A percentile compares a stretch with the other conserved stretches of the same genome.
Conservation (phyloP, 2,797 vertebrate species). For the Halcyon badia region DNA sequence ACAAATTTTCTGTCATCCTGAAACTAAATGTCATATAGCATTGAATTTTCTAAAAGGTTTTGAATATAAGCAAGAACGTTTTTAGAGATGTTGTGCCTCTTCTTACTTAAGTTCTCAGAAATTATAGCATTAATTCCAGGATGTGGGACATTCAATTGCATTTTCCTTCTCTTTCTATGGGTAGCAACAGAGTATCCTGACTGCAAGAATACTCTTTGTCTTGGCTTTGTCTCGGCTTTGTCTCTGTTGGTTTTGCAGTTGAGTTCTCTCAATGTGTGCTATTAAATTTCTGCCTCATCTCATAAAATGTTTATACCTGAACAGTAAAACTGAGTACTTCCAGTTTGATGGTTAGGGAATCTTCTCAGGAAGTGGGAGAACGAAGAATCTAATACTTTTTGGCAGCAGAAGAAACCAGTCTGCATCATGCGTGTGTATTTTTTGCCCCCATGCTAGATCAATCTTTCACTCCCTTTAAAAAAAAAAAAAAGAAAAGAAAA, state of each 20-base stretch:
- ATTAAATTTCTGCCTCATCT: not conserved
- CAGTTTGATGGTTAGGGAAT: not conserved
- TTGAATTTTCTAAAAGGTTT: not conserved
- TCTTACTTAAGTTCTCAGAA: not conserved
- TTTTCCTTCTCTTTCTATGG: not conserved
- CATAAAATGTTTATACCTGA: not conserved
- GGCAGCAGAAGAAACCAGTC: not conserved
- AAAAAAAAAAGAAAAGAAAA: not conserved
- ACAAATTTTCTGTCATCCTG: not conserved
- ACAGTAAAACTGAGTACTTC: not conserved
- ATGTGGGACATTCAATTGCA: not conserved
- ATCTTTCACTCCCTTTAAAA: rapidly evolving
- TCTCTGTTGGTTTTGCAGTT: not conserved
- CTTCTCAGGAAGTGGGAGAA: not conserved
- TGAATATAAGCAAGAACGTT: not conserved
- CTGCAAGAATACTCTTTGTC: not conserved
- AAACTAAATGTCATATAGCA: not conserved
- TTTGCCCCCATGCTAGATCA: not conserved
- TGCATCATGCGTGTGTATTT: rapidly evolving
- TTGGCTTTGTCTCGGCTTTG: not conserved
- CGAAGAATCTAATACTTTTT: not conserved
- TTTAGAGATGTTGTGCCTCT: not conserved
- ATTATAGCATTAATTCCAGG: not conserved
- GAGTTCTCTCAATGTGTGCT: not conserved
- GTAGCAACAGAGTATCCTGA: not conserved